Conservation (phyloP, 2,888 invertebrate species). For the Dasysyrphus albostriatus region DNA sequence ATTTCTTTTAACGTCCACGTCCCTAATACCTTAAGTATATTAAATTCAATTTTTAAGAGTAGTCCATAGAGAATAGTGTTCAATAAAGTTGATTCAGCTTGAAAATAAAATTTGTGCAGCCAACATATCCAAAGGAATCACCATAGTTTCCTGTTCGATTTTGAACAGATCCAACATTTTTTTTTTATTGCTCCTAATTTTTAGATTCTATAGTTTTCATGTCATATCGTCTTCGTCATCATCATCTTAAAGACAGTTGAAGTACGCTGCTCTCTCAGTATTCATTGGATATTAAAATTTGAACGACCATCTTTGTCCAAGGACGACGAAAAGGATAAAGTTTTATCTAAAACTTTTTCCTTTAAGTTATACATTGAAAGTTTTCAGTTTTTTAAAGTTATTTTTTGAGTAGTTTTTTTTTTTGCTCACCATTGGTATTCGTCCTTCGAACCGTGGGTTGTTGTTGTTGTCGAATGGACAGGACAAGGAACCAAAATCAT, state of each 20-base stretch:
- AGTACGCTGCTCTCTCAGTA: constrained; percentile 41
- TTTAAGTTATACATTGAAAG: constrained; percentile 41
- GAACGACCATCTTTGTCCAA: constrained; percentile 40
- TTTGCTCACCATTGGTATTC: constrained; percentile 4
- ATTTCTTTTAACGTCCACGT: no score
- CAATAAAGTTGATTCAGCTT: no score
- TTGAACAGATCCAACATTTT: no score
- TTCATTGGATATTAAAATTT: constrained; percentile 72
- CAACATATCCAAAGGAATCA: neutral
- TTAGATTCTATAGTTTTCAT: neutral
- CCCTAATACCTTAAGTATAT: no score
- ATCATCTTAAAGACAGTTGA: constrained; percentile 25
- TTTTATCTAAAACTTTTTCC: constrained; percentile 55
- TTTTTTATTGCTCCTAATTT: neutral
- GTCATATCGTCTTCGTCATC: constrained; percentile 4
- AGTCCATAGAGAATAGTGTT: no score
- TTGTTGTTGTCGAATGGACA: constrained; percentile 32
- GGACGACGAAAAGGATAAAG: constrained; percentile 44
- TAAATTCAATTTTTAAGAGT: no score
- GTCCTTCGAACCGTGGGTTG: neutral
- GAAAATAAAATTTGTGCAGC: no score
- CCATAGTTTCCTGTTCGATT: neutral
- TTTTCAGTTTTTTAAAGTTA: constrained; percentile 31
- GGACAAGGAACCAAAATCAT: constrained; percentile 49
- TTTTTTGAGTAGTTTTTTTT: neutral